These are phyloP conservation scores for Netelia inedita DNA, from an alignment of 2,888 invertebrate genomes.

Conservation along the genomic window DNA sequence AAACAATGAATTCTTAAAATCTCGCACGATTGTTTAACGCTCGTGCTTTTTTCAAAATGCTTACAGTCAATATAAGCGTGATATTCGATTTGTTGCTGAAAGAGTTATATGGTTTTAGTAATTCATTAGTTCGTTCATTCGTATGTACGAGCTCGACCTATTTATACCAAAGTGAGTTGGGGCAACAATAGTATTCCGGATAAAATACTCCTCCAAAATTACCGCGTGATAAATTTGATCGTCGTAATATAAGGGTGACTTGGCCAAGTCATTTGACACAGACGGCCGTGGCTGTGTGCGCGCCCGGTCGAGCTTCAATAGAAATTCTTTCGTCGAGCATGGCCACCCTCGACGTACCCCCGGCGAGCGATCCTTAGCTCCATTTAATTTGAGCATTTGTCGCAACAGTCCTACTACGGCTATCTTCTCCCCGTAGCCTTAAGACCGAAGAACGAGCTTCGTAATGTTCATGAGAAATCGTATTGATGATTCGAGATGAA, in stretches of 20 bases:
- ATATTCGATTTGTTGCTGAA: not conserved
- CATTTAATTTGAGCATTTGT: slow-evolving; percentile 70
- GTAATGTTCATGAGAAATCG: not conserved
- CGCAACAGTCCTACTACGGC: slow-evolving; percentile 31
- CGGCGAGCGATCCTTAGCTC: slow-evolving; percentile 25
- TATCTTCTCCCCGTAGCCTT: slow-evolving; percentile 1
- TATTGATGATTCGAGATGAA: too few species aligned
- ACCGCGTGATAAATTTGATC: slow-evolving; percentile 80
- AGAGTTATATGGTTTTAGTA: not conserved
- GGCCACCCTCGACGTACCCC: slow-evolving; percentile 41
- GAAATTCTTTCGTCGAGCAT: slow-evolving; percentile 67
- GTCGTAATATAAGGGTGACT: slow-evolving; percentile 82
- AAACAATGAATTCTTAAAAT: too few species aligned
- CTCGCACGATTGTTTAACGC: too few species aligned
- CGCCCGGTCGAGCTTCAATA: slow-evolving; percentile 68
- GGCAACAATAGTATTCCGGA: slow-evolving; percentile 77
- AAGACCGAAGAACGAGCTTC: not conserved
- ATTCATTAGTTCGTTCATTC: slow-evolving; percentile 1
- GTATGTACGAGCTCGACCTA: slow-evolving; percentile 6
- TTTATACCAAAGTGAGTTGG: slow-evolving; percentile 29
- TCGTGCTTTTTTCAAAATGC: too few species aligned
- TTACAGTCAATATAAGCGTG: not conserved
- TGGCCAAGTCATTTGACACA: slow-evolving; percentile 80
- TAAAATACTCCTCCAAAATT: slow-evolving; percentile 82
- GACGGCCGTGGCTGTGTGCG: slow-evolving; percentile 45